Evolutionary conservation across 2,888 invertebrate species (phyloP), one percentile per base, ranked within the genome.

Genomic region (Thereva unica): DNA sequence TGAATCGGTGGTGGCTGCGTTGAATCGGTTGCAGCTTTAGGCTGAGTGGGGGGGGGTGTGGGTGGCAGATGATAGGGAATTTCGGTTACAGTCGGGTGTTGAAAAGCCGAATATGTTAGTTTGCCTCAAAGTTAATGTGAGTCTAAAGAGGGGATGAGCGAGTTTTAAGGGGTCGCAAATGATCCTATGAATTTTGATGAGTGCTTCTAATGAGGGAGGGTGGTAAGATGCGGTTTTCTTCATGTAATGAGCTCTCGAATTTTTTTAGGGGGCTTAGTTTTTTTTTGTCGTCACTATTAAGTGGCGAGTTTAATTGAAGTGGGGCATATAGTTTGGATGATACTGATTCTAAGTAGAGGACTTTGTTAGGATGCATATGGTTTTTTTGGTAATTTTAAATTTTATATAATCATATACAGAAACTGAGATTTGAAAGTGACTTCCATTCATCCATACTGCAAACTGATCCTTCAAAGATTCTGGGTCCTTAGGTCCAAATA

Each of bases 101-200:
- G 64, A 64, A 64, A 64, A 64, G 44, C 64, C 64, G 54, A 64
- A 64, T 64, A 64, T 64, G 54, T 64, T 64, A 64, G 63, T 64
- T 64, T 52, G 52, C 44, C 53, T 64, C 52, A 53, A 53, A 64
- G 61, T 64, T 53, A 64, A 64, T 64, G 45, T 53, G 64, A 37
- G 12, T 54, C 42, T 44, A 45, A 45, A 64, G 53, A 64, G 45
- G 38, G 45, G 42, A 44, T 35, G 53, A 54, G 9, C 4, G 23
- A 54, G 4, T 44, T 53, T 53, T 54, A 64, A 64, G 40, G 54
- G 45, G 38, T 45, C 23, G 23, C 64, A 45, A 47, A 41, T 54
- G 47, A 47, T 64, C 45, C 53, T 41, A 64, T 64, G 64, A 55
- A 64, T 64, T 37, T n/a, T 54, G 54, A 64, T 53, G 54, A 54